These are phyloP conservation scores for Clusia tigrina DNA, from an alignment of 2,888 invertebrate genomes.

Conservation along the genomic window DNA sequence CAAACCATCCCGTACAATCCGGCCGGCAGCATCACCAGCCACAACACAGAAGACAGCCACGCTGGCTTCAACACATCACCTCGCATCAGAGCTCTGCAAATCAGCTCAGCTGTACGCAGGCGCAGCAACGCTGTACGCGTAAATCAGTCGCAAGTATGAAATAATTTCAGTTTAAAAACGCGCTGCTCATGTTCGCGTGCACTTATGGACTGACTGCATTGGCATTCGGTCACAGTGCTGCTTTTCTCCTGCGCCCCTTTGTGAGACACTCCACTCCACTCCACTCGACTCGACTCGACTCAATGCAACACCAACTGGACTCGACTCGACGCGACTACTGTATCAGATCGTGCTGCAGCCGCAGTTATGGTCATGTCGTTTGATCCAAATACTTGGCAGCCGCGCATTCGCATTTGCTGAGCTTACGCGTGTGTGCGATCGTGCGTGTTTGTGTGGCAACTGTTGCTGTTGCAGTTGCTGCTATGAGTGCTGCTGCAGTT, in stretches of 20 bases:
- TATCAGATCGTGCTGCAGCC: neutral
- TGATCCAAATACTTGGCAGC: constrained; percentile 54
- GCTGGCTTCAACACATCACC: constrained; percentile 16
- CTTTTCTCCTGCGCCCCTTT: constrained; percentile 38
- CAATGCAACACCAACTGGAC: neutral
- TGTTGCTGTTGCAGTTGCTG: constrained; percentile 8
- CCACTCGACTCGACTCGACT: constrained; percentile 41
- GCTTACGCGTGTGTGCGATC: neutral
- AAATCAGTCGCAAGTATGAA: constrained; percentile 51
- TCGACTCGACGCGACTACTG: constrained; percentile 8
- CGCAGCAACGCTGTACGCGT: constrained; percentile 25
- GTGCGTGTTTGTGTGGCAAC: neutral
- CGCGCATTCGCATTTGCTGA: constrained; percentile 13
- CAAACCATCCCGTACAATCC: no score
- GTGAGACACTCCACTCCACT: no score
- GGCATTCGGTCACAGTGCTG: constrained; percentile 33
- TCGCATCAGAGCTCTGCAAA: neutral
- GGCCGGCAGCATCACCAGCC: neutral
- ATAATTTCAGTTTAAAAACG: constrained; percentile 50
- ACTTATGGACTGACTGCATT: constrained; percentile 47
- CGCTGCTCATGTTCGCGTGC: constrained; percentile 30
- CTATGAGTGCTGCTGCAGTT: constrained; percentile 18
- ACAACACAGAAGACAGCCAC: no score
- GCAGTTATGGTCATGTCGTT: constrained; percentile 53
- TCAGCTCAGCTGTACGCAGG: constrained; percentile 32